A percentile compares a stretch with the other conserved stretches of the same genome.
Evolutionary conservation across 2,113 vertebrate species (phyloP).

Genomic region (Stictonetta naevosa): DNA sequence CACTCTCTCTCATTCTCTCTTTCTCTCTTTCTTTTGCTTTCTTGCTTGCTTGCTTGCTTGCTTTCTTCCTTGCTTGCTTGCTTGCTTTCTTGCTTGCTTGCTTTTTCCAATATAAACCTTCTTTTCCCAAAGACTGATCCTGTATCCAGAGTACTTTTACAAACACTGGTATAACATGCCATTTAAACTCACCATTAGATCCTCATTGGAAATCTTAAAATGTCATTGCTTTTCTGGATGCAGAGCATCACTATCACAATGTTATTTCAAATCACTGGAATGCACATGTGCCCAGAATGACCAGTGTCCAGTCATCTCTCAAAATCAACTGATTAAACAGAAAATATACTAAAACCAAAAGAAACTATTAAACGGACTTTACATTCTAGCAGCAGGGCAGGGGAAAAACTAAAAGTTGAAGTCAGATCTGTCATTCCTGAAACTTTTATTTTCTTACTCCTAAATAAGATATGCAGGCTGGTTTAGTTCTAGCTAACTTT

Average conservation of each 20-base stretch:
- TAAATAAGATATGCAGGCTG: conserved; percentile 59
- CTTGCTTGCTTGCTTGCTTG: too few species aligned
- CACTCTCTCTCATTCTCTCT: too few species aligned
- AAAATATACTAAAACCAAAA: not conserved
- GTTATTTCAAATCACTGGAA: not conserved
- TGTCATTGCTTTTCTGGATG: not conserved
- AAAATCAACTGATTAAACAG: not conserved
- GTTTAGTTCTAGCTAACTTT: conserved; percentile 64
- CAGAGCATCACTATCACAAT: not conserved
- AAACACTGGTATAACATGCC: not conserved
- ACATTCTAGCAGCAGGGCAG: not conserved
- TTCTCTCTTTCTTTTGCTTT: too few species aligned
- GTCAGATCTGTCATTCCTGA: conserved; percentile 5
- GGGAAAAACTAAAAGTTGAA: not conserved
- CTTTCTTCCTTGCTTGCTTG: too few species aligned
- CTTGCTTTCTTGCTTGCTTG: too few species aligned
- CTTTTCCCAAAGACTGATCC: not conserved
- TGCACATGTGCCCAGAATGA: not conserved
- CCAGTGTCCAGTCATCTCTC: not conserved
- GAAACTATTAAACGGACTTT: not conserved
- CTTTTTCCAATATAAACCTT: not conserved
- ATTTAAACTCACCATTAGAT: not conserved
- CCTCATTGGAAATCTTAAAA: not conserved
- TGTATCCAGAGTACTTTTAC: not conserved
- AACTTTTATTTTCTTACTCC: conserved; percentile 64